Evolutionary conservation across 2,888 invertebrate species (phyloP).

Genomic region (Anarsia innoxiella): DNA sequence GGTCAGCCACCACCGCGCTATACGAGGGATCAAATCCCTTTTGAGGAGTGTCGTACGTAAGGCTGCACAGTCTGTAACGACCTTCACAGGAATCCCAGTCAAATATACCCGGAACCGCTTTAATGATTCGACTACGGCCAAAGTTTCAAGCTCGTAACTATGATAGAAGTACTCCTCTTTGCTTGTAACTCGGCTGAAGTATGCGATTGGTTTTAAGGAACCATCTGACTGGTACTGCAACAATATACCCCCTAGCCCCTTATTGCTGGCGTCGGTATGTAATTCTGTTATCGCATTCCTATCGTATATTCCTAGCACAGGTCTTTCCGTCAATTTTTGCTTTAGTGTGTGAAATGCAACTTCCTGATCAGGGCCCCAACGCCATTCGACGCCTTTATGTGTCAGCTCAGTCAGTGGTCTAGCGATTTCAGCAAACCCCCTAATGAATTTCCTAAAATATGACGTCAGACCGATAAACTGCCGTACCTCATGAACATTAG

Average conservation of each 20-base stretch:
- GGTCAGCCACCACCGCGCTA: slow-evolving; percentile 6
- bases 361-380: slow-evolving; percentile 7
- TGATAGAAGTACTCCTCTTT: slow-evolving; percentile 12
- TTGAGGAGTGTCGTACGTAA: slow-evolving; percentile 2
- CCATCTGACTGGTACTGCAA: slow-evolving; percentile 9
- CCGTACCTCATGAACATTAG: slow-evolving; percentile 4
- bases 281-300: slow-evolving; percentile 5
- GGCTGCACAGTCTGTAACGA: slow-evolving; percentile 6
- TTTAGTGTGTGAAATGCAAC: slow-evolving; percentile 7
- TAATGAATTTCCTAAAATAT: slow-evolving; percentile 12
- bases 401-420: slow-evolving; percentile 8
- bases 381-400: slow-evolving; percentile 8
- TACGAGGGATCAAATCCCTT: slow-evolving; percentile 8
- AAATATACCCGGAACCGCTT: slow-evolving; percentile 9
- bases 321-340: slow-evolving; percentile 6
- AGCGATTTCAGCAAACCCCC: slow-evolving; percentile 5
- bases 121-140: slow-evolving; percentile 13
- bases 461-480: slow-evolving; percentile 11
- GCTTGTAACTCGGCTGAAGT: slow-evolving; percentile 12
- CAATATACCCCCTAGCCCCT: slow-evolving; percentile 12
- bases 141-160: slow-evolving; percentile 14
- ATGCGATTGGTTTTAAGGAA: slow-evolving; percentile 10
- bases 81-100: slow-evolving; percentile 3
- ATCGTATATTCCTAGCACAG: slow-evolving; percentile 11
- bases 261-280: slow-evolving; percentile 8